Base-by-base conservation (phyloP, 2,113 vertebrate species). In the Myotis yumanensis region DNA sequence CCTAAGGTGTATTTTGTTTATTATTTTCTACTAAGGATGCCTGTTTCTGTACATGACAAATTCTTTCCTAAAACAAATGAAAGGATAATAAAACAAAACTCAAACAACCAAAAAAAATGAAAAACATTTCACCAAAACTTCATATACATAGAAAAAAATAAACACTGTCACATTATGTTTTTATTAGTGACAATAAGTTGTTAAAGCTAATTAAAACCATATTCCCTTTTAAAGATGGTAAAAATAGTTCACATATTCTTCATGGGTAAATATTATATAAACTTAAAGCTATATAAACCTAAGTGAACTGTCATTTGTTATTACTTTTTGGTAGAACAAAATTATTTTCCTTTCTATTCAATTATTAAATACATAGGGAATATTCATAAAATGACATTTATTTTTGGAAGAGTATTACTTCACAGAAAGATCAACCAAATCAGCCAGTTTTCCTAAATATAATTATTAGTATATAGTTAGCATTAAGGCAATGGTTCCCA, bases 81-180 rank as follows among this genome's bases (percentile, higher is more conserved):
- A 87, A 84, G 54, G 80, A 52, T 80, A 91, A 85, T 37, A 52
- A 96, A 93, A 85, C 11, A 64, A 4, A 93, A 76, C 5, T 77
- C 52, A 69, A 46, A 85, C 23, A 54, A 48, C 20, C 22, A 87
- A 83, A 54, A 22, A 2, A 5, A 51, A 76, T 11, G 1, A 62
- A 59, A 59, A 25, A 25, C 57, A 28, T 68, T 72, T 84, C 28
- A 66, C 2, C 22, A 37, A 75, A 77, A 79, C 11, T n/a, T 6
- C 11, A 32, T 18, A 71, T 14, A 92, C 18, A 66, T 7, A 37
- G 46, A 72, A 68, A 10, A 16, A 17, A 86, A 35, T 73, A 17
- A 73, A 43, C 23, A 23, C 40, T 64, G 14, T 80, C 46, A 91
- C 52, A 77, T 48, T 87, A 28, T 40, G 15, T 77, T 81, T 93